Conservation (phyloP, 53 echinoderm and acorn worm genomes). For the Pentamera pediparva region DNA sequence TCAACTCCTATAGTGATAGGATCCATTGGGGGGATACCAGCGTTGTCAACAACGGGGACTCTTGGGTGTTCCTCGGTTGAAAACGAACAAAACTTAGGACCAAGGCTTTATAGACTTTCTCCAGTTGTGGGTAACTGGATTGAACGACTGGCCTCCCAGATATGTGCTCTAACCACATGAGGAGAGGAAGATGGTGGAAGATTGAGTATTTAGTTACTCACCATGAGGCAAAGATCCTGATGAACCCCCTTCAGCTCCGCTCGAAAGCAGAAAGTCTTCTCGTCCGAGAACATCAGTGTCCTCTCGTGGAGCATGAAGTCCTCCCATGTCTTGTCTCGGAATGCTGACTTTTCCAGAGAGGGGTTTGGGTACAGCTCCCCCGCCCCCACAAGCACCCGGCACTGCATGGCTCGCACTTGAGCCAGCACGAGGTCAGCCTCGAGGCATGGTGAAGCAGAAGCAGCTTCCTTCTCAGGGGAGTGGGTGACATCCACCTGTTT, state of each 20-base stretch:
- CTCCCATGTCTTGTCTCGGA: background rate
- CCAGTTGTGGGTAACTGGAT: too few species aligned
- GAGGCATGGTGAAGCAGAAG: background rate
- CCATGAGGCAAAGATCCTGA: conserved; percentile 1
- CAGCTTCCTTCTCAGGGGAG: background rate
- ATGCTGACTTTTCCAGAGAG: background rate
- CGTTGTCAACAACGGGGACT: too few species aligned
- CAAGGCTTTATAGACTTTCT: too few species aligned
- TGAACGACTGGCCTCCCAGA: too few species aligned
- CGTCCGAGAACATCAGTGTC: background rate
- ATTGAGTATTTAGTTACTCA: background rate
- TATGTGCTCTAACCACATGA: background rate
- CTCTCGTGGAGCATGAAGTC: conserved; percentile 23
- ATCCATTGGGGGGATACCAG: too few species aligned
- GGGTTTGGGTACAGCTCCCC: background rate
- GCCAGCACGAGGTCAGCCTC: background rate
- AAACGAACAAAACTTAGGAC: too few species aligned
- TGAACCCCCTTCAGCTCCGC: conserved; percentile 16
- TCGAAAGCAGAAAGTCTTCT: conserved; percentile 6
- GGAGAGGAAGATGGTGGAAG: too few species aligned
- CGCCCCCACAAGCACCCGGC: background rate
- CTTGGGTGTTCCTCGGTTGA: too few species aligned
- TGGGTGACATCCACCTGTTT: background rate
- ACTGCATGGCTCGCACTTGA: conserved; percentile 15
- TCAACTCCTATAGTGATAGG: too few species aligned